A percentile compares a stretch with the other conserved stretches of the same genome.
Evolutionary conservation across 30 jellyfish, hydroid and myxozoan genomes (phyloP).

Genomic region (Pelagia noctiluca): DNA sequence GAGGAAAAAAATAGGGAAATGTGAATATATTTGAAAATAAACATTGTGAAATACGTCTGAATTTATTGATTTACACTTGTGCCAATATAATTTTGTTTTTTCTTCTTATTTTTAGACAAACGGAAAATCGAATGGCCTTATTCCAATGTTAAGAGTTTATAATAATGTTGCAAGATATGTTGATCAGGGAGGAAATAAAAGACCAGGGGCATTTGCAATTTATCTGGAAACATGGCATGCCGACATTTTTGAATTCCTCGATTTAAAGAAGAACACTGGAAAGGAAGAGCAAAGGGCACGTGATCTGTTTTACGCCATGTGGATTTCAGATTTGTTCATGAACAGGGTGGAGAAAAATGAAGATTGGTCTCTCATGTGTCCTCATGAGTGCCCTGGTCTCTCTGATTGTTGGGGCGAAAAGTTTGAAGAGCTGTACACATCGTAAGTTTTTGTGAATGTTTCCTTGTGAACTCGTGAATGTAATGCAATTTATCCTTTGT

Average conservation of each 20-base stretch:
- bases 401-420: slow-evolving; percentile 97
- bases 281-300: slow-evolving; percentile 96
- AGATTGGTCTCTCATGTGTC: slow-evolving; percentile 97
- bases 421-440: slow-evolving; percentile 82
- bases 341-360: slow-evolving; percentile 87
- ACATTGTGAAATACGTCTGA: too few relatives aligned
- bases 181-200: slow-evolving; percentile 99
- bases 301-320: slow-evolving; percentile 88
- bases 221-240: slow-evolving; percentile 99
- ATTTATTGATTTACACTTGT: too few relatives aligned
- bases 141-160: slow-evolving; percentile 94
- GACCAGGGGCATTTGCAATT: slow-evolving; percentile 98
- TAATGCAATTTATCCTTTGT: neutral
- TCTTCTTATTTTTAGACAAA: slow-evolving; percentile 65
- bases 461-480: too few relatives aligned
- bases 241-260: slow-evolving; percentile 90
- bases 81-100: too few relatives aligned
- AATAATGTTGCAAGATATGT: slow-evolving; percentile 94
- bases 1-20: too few relatives aligned
- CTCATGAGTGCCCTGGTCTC: slow-evolving; percentile 98
- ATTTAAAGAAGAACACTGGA: slow-evolving; percentile 94
- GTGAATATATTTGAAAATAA: too few relatives aligned
- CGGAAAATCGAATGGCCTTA: slow-evolving; percentile 95
- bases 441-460: slow-evolving; percentile 50
- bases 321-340: slow-evolving; percentile 99